Conservation (phyloP, 2,888 invertebrate species). For the Scrobipalpa atriplicella region DNA sequence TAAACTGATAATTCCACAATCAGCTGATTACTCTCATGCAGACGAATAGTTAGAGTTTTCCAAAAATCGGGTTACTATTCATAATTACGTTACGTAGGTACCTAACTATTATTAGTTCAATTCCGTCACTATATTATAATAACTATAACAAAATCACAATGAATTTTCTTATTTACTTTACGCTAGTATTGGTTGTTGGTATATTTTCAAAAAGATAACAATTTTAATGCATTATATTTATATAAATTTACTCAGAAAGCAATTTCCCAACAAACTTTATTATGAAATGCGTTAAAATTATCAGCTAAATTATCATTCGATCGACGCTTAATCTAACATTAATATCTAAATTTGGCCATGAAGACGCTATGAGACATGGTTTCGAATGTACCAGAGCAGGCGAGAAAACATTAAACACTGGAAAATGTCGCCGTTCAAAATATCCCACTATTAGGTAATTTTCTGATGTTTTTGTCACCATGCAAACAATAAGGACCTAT, state of each 20-base stretch:
- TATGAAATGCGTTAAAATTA: conserved; percentile 22
- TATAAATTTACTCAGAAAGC: background rate
- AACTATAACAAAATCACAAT: conserved; percentile 26
- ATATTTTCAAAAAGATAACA: conserved; percentile 23
- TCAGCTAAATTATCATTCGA: conserved; percentile 6
- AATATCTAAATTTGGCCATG: conserved; percentile 45
- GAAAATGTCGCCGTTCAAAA: too few relatives aligned
- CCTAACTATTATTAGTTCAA: conserved; percentile 31
- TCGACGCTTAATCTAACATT: conserved; percentile 37
- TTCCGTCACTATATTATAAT: conserved; percentile 27
- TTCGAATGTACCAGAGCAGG: conserved; percentile 31
- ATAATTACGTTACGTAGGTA: conserved; percentile 17
- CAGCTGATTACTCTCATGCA: background rate
- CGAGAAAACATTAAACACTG: background rate
- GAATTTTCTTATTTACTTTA: conserved; percentile 14
- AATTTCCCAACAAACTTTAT: background rate
- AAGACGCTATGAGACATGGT: conserved; percentile 37
- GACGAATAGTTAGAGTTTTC: conserved; percentile 13
- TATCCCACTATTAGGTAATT: too few relatives aligned
- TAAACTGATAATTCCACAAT: conserved; percentile 10
- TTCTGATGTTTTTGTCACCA: background rate
- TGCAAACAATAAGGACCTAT: too few relatives aligned
- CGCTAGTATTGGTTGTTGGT: conserved; percentile 18
- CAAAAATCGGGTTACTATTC: conserved; percentile 22
- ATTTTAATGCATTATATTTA: conserved; percentile 23